Conservation (phyloP, 92 coral and sea anemone genomes). For the Ricordea florida region DNA sequence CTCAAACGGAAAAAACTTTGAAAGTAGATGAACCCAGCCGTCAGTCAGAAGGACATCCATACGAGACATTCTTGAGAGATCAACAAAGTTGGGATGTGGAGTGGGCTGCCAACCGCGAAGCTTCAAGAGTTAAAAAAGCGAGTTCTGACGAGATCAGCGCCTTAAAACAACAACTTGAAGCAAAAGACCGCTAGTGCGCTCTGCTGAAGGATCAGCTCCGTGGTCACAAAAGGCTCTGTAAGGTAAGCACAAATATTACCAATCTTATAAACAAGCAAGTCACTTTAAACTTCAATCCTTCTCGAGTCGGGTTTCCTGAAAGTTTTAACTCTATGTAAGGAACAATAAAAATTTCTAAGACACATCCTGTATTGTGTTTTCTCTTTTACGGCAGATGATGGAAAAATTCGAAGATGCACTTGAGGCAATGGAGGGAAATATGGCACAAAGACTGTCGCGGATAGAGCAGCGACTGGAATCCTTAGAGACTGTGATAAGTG, state of each 20-base stretch:
- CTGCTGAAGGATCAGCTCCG: neutral
- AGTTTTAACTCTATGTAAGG: too few relatives aligned
- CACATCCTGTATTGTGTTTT: conserved; percentile 9
- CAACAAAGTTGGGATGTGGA: neutral
- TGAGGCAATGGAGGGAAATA: neutral
- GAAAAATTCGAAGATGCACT: conserved; percentile 16
- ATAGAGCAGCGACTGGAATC: conserved; percentile 19
- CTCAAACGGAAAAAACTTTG: too few relatives aligned
- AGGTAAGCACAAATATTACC: conserved; percentile 15
- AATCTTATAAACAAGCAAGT: neutral
- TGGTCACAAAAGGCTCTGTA: neutral
- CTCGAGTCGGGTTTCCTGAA: too few relatives aligned
- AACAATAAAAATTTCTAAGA: too few relatives aligned
- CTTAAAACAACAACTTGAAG: conserved; percentile 12
- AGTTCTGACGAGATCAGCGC: neutral
- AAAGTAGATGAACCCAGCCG: too few relatives aligned
- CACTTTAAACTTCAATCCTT: too few relatives aligned
- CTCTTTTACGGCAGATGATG: conserved; percentile 22
- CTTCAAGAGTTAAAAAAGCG: neutral
- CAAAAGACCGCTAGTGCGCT: conserved; percentile 14
- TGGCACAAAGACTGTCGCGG: conserved; percentile 9
- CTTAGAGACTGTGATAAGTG: conserved; percentile 27
- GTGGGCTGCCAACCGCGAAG: conserved; percentile 8
- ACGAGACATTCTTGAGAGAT: neutral
- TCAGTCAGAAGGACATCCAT: neutral